Base-by-base conservation (phyloP, 2,888 invertebrate genomes). In the Heliconius hortense region DNA sequence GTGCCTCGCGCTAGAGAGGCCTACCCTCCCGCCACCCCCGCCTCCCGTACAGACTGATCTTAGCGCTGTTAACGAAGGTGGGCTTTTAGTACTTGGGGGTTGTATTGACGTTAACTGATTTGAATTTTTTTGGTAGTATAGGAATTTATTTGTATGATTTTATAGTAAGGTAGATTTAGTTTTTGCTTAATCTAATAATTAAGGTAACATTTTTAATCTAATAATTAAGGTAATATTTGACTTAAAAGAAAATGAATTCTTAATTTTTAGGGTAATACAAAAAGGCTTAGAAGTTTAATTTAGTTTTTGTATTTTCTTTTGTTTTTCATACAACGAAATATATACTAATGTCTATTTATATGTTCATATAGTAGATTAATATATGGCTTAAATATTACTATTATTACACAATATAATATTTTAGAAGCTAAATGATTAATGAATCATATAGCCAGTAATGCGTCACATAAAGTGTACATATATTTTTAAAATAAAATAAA, bases 41-140 rank as follows among this genome's bases (percentile, higher is more conserved):
- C 81, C 73, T 78, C 75, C 80, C 78, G 62, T 81, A 68, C 76
- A 83, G 79, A 88, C 91, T 82, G 93, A 93, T 88, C 90, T 92
- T 89, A 92, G 92, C 92, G 92, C 93, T 91, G 92, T 93, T 89
- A 91, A 94, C 86, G 93, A 93, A 93, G 93, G 93, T 93, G 89
- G 86, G 89, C 70, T 2, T 31, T 73, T 48, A 39, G 18, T 13
- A n/a, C 18, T 72, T 53, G 66, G 53, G 68, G 48, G 62, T 60
- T 70, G 24, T 24, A 13, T 63, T 63, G 91, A 82, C 89, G 91
- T 90, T 90, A 88, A 89, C 90, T 90, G 90, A 77, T 77, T 72
- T 90, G 90, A 77, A 78, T 72, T 48, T 68, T 35, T 35, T 59
- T 11, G 0, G 26, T 53, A 48, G 48, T 48, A 48, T 48, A 48